Conservation (phyloP, 2,888 invertebrate genomes). For the Nomada fabriciana region DNA sequence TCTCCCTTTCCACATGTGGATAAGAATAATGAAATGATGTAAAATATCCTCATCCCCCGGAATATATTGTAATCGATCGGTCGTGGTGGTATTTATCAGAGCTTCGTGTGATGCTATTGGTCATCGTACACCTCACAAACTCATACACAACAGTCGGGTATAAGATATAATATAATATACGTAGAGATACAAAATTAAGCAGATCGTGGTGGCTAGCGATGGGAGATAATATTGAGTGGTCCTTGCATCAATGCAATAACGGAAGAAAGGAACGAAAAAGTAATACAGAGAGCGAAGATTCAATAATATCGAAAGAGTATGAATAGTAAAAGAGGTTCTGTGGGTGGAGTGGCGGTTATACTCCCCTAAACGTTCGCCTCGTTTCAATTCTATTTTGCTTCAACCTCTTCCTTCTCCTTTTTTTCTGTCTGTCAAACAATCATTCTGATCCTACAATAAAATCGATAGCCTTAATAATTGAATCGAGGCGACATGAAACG, state of each 20-base stretch:
- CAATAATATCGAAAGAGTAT: slow-evolving; percentile 66
- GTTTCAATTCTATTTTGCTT: slow-evolving; percentile 25
- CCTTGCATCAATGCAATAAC: slow-evolving; percentile 88
- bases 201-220: slow-evolving; percentile 82
- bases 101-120: slow-evolving; percentile 32
- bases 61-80: not conserved
- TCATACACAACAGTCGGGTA: slow-evolving; percentile 71
- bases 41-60: not conserved
- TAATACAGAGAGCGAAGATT: slow-evolving; percentile 65
- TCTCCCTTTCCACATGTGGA: not conserved
- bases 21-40: not conserved
- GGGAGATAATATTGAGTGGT: slow-evolving; percentile 89
- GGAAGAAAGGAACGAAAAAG: slow-evolving; percentile 71
- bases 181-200: slow-evolving; percentile 82
- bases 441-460: not conserved
- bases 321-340: slow-evolving; percentile 58
- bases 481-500: slow-evolving; percentile 40
- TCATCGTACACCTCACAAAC: slow-evolving; percentile 69
- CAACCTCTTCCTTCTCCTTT: not conserved
- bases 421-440: not conserved
- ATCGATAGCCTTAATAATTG: not conserved
- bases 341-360: slow-evolving; percentile 43
- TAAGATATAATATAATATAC: slow-evolving; percentile 67
- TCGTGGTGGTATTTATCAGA: not conserved
- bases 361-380: slow-evolving; percentile 47